These are phyloP conservation scores for Muntiacus muntjak DNA, from an alignment of 2,113 vertebrate genomes.

Conservation along the genomic window DNA sequence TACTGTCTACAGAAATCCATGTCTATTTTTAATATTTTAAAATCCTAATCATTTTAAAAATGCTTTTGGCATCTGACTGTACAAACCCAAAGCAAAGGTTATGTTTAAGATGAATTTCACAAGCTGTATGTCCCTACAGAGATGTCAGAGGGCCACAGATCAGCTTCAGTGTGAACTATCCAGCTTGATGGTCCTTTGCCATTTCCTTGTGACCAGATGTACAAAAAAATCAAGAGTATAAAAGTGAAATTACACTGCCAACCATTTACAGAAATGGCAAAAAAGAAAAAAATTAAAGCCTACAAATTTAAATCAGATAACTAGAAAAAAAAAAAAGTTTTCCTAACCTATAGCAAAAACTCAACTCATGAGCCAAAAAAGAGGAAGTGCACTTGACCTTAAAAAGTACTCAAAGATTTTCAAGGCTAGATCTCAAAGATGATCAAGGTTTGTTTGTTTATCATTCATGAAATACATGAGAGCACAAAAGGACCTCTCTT, in stretches of 20 bases:
- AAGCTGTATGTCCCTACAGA: background rate
- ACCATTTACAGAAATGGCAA: background rate
- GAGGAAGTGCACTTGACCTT: background rate
- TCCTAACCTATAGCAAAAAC: background rate
- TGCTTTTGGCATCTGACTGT: background rate
- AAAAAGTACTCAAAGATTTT: background rate
- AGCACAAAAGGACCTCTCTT: background rate
- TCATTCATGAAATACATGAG: background rate
- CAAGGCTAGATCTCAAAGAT: background rate
- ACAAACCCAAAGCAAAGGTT: slow-evolving; percentile 44
- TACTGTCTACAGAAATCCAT: background rate
- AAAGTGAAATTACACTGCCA: background rate
- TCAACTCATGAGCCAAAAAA: background rate
- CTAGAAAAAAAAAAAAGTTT: background rate
- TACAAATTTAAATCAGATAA: background rate
- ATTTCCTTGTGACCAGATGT: background rate
- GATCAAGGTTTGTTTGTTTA: background rate
- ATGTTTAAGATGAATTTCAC: slow-evolving; percentile 12
- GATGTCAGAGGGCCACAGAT: background rate
- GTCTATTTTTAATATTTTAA: slow-evolving; percentile 25
- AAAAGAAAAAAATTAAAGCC: background rate
- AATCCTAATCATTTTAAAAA: slow-evolving; percentile 31
- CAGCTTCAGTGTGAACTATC: background rate
- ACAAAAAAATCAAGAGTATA: background rate
- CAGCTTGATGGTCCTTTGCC: background rate